Evolutionary conservation across 2,888 invertebrate species (phyloP), one percentile per base, ranked within the genome.

Genomic region (Corbicula japonica): DNA sequence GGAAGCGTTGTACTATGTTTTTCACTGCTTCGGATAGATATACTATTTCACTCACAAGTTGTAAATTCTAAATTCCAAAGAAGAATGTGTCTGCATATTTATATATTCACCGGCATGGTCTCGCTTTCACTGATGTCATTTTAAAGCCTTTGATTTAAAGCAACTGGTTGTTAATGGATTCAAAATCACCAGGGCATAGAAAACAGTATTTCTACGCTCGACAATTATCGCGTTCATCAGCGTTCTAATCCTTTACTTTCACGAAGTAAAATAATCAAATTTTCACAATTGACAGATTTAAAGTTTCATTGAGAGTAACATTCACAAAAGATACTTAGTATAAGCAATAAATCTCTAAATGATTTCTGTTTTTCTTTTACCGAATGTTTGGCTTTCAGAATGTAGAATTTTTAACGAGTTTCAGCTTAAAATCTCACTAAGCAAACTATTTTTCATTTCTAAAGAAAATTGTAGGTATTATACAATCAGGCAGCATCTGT

Each of bases 61-160:
- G 30, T 18, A 23, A 52, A 8, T 23, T 26, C 4, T 8, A 26
- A 15, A 52, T 26, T 8, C 34, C 21, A 15, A n/a, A 10, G 30
- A 30, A 35, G 23, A 35, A 34, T 58, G 58, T 28, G 21, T 1
- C 10, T n/a, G 35, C 58, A 58, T 35, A 21, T 58, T 58, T 58
- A 21, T 58, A 10, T 26, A 58, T 58, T 58, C 35, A 58, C n/a
- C 18, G 21, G 1, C 58, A 58, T 58, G 58, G 21, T 28, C 58
- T 12, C 12, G 21, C 26, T 41, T 41, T 41, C 10, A n/a, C n/a
- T 21, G 1, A 5, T 34, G 5, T 58, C 2, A 58, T 35, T 8
- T 28, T 28, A 18, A 6, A 3, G 21, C n/a, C 35, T 34, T 58
- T n/a, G 23, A 23, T 54, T 30, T 54, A 23, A 21, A 58, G 35